These are phyloP conservation scores for Amiota mariae DNA, from an alignment of 2,888 invertebrate species.

Conservation along the genomic window DNA sequence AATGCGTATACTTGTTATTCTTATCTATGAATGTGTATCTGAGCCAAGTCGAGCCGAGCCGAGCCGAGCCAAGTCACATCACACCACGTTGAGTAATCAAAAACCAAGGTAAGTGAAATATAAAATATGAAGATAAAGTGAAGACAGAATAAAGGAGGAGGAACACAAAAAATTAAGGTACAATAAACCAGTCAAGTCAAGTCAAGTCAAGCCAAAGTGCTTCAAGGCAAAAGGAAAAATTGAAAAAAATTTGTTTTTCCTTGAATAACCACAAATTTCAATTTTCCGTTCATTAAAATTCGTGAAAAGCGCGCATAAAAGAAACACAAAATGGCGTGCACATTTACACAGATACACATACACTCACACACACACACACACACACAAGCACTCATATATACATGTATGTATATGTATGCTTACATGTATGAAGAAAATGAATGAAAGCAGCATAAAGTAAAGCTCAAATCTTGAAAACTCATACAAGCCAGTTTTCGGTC, in stretches of 20 bases:
- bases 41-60: neutral
- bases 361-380: conserved; percentile 2
- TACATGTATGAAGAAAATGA: neutral
- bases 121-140: neutral
- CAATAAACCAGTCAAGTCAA: neutral
- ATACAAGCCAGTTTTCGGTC: neutral
- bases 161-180: neutral
- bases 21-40: neutral
- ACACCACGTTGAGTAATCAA: neutral
- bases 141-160: neutral
- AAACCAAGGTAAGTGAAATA: neutral
- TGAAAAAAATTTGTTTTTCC: conserved; percentile 33
- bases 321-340: neutral
- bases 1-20: too few relatives aligned
- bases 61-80: neutral
- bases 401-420: too few relatives aligned
- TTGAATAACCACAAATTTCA: conserved; percentile 57
- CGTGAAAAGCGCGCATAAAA: conserved; percentile 51
- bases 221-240: neutral
- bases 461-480: neutral
- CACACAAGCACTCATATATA: too few relatives aligned
- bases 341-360: conserved; percentile 27
- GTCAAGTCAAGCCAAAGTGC: conserved; percentile 7
- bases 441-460: conserved; percentile 23
- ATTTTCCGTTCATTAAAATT: conserved; percentile 63